A percentile compares a stretch with the other conserved stretches of the same genome.
phyloP scores from a whole-genome alignment of 1,140 invertebrate species.

The Melanaphis sacchari region DNA sequence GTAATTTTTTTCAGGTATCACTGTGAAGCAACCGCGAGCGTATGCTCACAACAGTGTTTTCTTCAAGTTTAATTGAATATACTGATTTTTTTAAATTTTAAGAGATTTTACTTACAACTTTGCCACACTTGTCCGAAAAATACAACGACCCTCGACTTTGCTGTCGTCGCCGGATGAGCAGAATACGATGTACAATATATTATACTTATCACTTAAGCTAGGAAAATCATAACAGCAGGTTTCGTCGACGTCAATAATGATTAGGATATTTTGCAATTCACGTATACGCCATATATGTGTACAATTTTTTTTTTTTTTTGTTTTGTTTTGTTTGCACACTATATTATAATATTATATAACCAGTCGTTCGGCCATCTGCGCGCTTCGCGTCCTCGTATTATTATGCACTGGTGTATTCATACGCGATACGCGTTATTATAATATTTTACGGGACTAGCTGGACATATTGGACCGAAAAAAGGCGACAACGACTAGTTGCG shows the following conservation, averaged over 20 bases:
- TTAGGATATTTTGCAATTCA: background rate
- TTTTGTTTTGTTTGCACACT: background rate
- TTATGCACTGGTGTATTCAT: background rate
- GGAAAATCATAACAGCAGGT: conserved; percentile 34
- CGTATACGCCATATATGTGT: background rate
- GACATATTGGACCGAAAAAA: background rate
- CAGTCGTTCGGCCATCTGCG: background rate
- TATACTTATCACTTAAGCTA: background rate
- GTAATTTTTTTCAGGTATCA: too few species aligned
- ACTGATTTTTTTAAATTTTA: too few species aligned
- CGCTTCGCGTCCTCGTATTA: background rate
- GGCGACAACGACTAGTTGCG: background rate
- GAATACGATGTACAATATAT: too few species aligned
- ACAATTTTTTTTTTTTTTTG: background rate
- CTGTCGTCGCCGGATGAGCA: too few species aligned
- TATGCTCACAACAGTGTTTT: too few species aligned
- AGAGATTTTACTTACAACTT: background rate
- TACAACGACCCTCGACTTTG: background rate
- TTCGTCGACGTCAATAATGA: background rate
- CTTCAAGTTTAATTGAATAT: too few species aligned
- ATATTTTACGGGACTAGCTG: background rate
- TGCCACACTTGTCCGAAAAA: background rate
- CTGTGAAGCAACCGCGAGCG: too few species aligned
- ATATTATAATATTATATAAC: background rate
- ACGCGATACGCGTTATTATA: conserved; percentile 3